A percentile compares a stretch with the other conserved stretches of the same genome.
Evolutionary conservation across 1,140 invertebrate genomes (phyloP).

Genomic region (Aphis craccivora): DNA sequence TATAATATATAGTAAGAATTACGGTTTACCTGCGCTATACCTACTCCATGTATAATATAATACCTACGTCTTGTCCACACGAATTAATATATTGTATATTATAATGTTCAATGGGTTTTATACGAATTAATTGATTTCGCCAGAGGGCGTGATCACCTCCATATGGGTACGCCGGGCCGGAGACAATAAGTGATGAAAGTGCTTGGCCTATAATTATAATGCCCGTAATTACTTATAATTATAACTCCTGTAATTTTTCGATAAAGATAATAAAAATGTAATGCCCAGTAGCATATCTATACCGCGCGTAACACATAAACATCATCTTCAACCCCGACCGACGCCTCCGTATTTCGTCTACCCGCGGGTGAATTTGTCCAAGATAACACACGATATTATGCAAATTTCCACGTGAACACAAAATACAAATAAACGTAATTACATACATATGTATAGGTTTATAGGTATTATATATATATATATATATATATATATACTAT

Average conservation of each 20-base stretch:
- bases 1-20: not conserved
- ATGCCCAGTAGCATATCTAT: constrained; percentile 37
- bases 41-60: not conserved
- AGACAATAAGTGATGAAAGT: constrained; percentile 42
- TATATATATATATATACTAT: not conserved
- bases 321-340: not conserved
- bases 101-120: constrained; percentile 13
- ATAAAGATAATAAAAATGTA: constrained; percentile 39
- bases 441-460: not conserved
- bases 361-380: not conserved
- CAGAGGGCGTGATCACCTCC: constrained; percentile 41
- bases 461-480: not conserved
- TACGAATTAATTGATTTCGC: constrained; percentile 41
- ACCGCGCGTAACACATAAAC: constrained; percentile 10
- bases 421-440: constrained; percentile 4
- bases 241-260: constrained; percentile 25
- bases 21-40: not conserved
- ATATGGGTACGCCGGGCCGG: not conserved
- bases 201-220: constrained; percentile 32
- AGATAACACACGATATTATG: not conserved
- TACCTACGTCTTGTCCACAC: constrained; percentile 22
- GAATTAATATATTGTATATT: not conserved
- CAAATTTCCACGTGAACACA: constrained; percentile 21
- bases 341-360: constrained; percentile 33
- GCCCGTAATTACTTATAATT: constrained; percentile 45